phyloP scores from a whole-genome alignment of 2,113 vertebrate genomes.

The Pituophis catenifer region DNA sequence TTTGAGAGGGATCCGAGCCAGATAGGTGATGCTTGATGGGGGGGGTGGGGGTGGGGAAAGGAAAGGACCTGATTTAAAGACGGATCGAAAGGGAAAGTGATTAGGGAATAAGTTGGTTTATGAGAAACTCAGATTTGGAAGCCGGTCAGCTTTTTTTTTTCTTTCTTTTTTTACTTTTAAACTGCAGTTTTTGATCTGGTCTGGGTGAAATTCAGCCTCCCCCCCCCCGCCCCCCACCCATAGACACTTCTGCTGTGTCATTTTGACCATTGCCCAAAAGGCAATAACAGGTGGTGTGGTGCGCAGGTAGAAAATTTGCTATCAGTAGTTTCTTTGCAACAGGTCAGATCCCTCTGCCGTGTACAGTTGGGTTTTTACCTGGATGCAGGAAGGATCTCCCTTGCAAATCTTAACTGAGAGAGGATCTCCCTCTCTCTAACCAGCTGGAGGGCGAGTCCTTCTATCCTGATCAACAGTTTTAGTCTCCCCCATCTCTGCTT shows the following conservation, averaged over 20 bases:
- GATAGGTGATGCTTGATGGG: not conserved
- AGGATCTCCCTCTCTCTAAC: no score
- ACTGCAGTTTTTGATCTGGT: not conserved
- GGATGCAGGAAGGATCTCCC: not conserved
- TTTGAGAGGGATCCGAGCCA: not conserved
- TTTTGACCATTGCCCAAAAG: not conserved
- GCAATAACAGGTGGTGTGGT: not conserved
- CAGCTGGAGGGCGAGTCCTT: not conserved
- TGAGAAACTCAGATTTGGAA: no score
- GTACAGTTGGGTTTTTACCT: not conserved
- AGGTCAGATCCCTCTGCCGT: no score
- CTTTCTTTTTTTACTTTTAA: not conserved
- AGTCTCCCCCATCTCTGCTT: not conserved
- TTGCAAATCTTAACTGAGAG: not conserved
- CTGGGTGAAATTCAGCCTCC: not conserved
- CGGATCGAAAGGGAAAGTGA: not conserved
- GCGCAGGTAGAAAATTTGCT: not conserved
- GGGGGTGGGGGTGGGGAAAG: not conserved
- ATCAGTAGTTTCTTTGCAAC: not conserved
- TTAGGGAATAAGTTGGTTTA: not conserved
- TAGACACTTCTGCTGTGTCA: not conserved
- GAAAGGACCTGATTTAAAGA: not conserved
- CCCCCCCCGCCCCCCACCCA: no score
- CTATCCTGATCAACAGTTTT: not conserved
- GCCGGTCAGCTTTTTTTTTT: not conserved